A percentile compares a stretch with the other conserved stretches of the same genome.
These are phyloP conservation scores for Siniperca chuatsi DNA, from an alignment of 2,113 vertebrate genomes.

Conservation along the genomic window DNA sequence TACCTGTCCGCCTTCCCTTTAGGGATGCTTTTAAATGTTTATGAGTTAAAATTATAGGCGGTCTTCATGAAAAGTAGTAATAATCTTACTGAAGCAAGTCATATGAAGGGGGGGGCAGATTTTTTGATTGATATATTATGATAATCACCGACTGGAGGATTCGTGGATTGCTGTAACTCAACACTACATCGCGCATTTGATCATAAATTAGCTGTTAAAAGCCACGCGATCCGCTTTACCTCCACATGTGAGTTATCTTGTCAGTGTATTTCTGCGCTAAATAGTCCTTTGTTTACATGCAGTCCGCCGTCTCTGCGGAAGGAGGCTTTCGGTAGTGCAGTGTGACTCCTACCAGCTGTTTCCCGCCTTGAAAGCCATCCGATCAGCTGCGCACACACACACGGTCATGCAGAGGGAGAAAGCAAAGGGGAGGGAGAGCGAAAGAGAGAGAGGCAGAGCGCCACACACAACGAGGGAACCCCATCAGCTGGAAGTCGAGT, in stretches of 20 bases:
- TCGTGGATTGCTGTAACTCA: neutral
- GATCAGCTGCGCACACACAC: slow-evolving; percentile 90
- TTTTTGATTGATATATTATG: neutral
- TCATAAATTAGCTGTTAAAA: neutral
- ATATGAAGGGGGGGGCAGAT: neutral
- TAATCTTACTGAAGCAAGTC: neutral
- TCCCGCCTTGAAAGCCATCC: slow-evolving; percentile 97
- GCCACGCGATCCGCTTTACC: neutral
- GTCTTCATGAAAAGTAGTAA: too few species aligned
- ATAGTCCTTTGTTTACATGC: slow-evolving; percentile 96
- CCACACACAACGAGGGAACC: slow-evolving; percentile 88
- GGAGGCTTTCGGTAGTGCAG: slow-evolving; percentile 88
- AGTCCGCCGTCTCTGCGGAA: slow-evolving; percentile 88
- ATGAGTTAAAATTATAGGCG: neutral
- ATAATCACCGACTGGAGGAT: neutral
- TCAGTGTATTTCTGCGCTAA: slow-evolving; percentile 65
- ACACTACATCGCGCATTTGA: neutral
- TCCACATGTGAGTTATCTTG: neutral
- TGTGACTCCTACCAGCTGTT: slow-evolving; percentile 97
- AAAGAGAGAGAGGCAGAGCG: slow-evolving; percentile 76
- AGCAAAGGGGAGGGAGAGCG: slow-evolving; percentile 66
- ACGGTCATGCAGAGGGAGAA: slow-evolving; percentile 82
- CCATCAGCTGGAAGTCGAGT: slow-evolving; percentile 90
- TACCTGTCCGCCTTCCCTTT: neutral
- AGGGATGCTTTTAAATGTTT: neutral